Evolutionary conservation across 2,888 invertebrate species (phyloP).

Genomic region (Metellina segmentata): DNA sequence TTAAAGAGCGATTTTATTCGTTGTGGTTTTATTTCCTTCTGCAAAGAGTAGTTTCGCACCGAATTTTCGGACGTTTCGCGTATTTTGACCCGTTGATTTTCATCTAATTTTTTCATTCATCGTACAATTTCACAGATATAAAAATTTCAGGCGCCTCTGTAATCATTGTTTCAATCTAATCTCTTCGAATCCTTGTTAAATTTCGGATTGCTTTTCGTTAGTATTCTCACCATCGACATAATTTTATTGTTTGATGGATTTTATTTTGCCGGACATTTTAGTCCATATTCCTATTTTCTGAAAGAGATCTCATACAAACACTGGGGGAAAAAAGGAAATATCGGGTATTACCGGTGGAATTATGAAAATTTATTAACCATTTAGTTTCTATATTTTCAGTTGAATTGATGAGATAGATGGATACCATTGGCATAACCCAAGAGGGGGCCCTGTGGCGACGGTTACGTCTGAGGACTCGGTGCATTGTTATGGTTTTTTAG

Average conservation of each 20-base stretch:
- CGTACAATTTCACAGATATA: not conserved
- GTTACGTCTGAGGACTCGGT: no score
- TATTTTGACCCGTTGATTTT: conserved; percentile 35
- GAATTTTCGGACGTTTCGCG: conserved; percentile 12
- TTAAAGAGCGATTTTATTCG: conserved; percentile 18
- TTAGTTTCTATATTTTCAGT: no score
- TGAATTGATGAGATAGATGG: no score
- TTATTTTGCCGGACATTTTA: not conserved
- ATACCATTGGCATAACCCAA: no score
- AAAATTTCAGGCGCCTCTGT: not conserved
- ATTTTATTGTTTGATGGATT: not conserved
- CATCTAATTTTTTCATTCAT: not conserved
- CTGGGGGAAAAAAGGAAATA: no score
- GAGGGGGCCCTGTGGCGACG: no score
- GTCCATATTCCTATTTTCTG: not conserved
- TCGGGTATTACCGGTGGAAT: no score
- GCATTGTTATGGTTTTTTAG: no score
- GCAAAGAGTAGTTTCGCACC: conserved; percentile 14
- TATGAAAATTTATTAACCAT: no score
- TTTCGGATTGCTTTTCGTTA: not conserved
- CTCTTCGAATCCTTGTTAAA: not conserved
- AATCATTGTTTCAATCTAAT: not conserved
- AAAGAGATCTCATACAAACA: not conserved
- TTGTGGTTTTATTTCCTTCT: conserved; percentile 20
- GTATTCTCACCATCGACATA: not conserved